Evolutionary conservation across 1,140 invertebrate species (phyloP).

Genomic region (Trichogramma pretiosum): DNA sequence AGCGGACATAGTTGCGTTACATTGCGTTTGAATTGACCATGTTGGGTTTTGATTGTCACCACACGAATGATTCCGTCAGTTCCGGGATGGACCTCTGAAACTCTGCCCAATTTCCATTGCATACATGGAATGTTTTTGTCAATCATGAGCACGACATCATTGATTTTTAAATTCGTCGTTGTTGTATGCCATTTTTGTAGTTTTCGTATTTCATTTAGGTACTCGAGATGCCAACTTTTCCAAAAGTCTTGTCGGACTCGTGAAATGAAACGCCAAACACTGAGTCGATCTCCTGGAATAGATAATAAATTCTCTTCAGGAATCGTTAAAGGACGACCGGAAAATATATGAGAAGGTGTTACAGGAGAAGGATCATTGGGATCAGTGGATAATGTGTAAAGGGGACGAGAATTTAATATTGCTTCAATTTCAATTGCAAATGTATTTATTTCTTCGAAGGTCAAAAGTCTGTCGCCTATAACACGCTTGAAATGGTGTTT

Average conservation of each 20-base stretch:
- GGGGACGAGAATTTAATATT: not conserved
- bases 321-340: not conserved
- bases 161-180: too few species aligned
- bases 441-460: not conserved
- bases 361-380: not conserved
- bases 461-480: slow-evolving; percentile 9
- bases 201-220: not conserved
- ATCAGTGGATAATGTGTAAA: not conserved
- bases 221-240: not conserved
- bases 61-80: too few species aligned
- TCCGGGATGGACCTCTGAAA: too few species aligned
- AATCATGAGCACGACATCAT: too few species aligned
- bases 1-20: too few species aligned
- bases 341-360: not conserved
- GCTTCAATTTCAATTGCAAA: not conserved
- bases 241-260: not conserved
- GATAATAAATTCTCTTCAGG: not conserved
- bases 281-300: not conserved
- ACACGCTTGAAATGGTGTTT: slow-evolving; percentile 24
- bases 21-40: too few species aligned
- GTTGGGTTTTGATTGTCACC: too few species aligned
- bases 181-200: not conserved
- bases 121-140: too few species aligned
- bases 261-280: not conserved
- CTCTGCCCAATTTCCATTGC: too few species aligned